Percentiles rank a stretch among this genome's conserved stretches.
Conservation (phyloP, 1,140 invertebrate genomes). For the Thrips palmi region DNA sequence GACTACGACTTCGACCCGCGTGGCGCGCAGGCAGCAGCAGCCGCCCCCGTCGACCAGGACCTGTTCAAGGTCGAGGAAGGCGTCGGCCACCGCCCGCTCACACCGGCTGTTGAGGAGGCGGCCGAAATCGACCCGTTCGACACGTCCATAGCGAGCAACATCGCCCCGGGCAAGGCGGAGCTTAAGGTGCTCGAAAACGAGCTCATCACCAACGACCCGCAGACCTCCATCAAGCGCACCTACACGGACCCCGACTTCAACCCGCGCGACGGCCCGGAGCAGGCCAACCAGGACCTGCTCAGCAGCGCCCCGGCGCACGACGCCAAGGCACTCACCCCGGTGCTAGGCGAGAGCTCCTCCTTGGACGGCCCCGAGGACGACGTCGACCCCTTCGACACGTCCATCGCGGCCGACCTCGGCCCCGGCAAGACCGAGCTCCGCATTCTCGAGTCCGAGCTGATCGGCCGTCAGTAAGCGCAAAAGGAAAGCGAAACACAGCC, state of each 20-base stretch:
- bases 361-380: conserved; percentile 22
- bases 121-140: conserved; percentile 56
- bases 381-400: conserved; percentile 62
- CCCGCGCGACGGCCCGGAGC: conserved; percentile 7
- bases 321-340: conserved; percentile 48
- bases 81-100: conserved; percentile 8
- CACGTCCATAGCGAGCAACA: conserved; percentile 52
- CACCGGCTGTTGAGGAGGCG: conserved; percentile 11
- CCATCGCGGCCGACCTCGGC: conserved; percentile 48
- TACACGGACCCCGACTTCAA: conserved; percentile 14
- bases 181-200: conserved; percentile 53
- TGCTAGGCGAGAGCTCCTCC: conserved; percentile 26
- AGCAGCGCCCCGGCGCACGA: too few species aligned
- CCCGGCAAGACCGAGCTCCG: conserved; percentile 61
- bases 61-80: conserved; percentile 17
- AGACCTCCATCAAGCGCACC: conserved; percentile 8
- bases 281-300: too few species aligned
- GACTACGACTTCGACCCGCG: conserved; percentile 40
- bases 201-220: conserved; percentile 25
- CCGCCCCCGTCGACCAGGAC: conserved; percentile 10
- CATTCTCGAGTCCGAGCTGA: conserved; percentile 50
- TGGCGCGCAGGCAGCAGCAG: conserved; percentile 14
- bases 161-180: conserved; percentile 50
- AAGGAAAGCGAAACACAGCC: conserved; percentile 15
- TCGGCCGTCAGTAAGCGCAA: conserved; percentile 18